A percentile compares a stretch with the other conserved stretches of the same genome.
These are phyloP conservation scores for Muntiacus muntjak DNA, from an alignment of 2,113 vertebrate species.

Conservation along the genomic window DNA sequence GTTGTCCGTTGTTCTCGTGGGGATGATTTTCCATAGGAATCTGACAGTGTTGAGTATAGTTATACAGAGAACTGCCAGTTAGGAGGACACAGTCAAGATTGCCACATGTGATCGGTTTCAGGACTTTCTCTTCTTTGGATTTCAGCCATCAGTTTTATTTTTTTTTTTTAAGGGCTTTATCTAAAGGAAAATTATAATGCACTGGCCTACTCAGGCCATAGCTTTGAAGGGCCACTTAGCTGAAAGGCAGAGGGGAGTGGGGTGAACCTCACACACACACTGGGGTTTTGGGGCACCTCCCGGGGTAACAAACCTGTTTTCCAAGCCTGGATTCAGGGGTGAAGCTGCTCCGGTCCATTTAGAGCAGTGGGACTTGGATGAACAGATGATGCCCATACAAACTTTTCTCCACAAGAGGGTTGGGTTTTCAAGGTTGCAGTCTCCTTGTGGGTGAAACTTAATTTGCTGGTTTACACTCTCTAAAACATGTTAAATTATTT, in stretches of 20 bases:
- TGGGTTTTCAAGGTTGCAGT: neutral
- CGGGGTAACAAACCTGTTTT: neutral
- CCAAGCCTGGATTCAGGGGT: neutral
- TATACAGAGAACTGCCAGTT: neutral
- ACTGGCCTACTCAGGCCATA: neutral
- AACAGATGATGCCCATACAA: neutral
- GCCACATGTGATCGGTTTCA: neutral
- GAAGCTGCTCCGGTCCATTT: neutral
- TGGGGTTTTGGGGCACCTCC: neutral
- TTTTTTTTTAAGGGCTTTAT: neutral
- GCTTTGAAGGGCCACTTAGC: neutral
- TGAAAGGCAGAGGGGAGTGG: neutral
- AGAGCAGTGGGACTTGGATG: neutral
- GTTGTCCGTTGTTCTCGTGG: conserved; percentile 57
- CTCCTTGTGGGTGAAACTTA: neutral
- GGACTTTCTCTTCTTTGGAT: neutral
- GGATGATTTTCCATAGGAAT: conserved; percentile 32
- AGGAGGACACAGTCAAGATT: neutral
- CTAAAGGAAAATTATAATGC: neutral
- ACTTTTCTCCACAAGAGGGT: neutral
- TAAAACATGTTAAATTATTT: neutral
- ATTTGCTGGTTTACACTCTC: neutral
- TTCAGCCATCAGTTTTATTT: neutral
- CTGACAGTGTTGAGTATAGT: neutral
- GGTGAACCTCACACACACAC: neutral